These are phyloP conservation scores for Stylophora pistillata DNA, from an alignment of 64 coral and sea anemone species.

Conservation along the genomic window DNA sequence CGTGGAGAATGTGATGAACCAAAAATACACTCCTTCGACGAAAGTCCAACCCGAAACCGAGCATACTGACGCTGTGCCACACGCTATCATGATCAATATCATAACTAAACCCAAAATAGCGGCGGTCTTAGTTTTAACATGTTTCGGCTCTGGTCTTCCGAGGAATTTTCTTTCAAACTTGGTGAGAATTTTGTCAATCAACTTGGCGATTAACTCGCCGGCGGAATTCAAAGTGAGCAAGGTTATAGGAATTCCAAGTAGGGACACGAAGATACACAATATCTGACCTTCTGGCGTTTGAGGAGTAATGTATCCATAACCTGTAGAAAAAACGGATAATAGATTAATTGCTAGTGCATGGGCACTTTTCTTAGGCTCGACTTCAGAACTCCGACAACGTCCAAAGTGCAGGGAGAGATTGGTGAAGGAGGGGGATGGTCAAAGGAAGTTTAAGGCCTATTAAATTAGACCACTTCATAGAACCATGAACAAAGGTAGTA, in stretches of 20 bases:
- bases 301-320: background rate
- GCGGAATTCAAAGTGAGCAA: background rate
- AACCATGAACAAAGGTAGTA: no score
- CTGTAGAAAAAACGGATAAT: no score
- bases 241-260: conserved; percentile 22
- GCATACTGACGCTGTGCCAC: background rate
- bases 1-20: conserved; percentile 53
- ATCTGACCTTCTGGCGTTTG: conserved; percentile 2
- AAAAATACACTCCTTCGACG: conserved; percentile 34
- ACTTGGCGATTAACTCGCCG: conserved; percentile 16
- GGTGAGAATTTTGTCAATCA: background rate
- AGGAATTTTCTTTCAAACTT: conserved; percentile 16
- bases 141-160: background rate
- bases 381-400: no score
- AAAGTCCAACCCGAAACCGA: conserved; percentile 12
- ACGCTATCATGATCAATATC: background rate
- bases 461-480: no score
- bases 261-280: background rate
- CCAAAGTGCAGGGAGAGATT: no score
- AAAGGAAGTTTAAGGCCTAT: no score
- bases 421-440: no score
- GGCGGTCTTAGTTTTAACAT: conserved; percentile 39
- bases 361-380: no score
- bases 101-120: conserved; percentile 8
- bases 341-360: no score